These are phyloP conservation scores for Acrossocheilus fasciatus DNA, from an alignment of 2,797 vertebrate species.

Conservation along the genomic window DNA sequence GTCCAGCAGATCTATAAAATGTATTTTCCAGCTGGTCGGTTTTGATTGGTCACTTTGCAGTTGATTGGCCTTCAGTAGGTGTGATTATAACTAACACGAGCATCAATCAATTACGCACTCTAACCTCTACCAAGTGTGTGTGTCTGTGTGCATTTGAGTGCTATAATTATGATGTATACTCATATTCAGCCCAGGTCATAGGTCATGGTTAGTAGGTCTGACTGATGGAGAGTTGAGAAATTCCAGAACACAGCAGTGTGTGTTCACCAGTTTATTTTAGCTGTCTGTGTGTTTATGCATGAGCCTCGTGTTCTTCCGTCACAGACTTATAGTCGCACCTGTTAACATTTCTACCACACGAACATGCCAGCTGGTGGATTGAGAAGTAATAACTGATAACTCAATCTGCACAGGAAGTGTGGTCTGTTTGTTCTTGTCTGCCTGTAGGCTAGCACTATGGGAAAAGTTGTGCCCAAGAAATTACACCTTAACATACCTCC, in stretches of 20 bases:
- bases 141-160: conserved; percentile 31
- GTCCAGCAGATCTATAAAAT: not conserved
- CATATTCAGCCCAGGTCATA: conserved; percentile 49
- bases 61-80: not conserved
- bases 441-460: conserved; percentile 64
- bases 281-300: conserved; percentile 48
- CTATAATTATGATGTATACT: conserved; percentile 62
- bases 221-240: conserved; percentile 51
- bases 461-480: conserved; percentile 73
- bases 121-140: not conserved
- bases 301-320: conserved; percentile 13
- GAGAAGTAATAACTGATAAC: conserved; percentile 81
- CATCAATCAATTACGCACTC: not conserved
- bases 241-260: conserved; percentile 51
- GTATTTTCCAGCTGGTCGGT: not conserved
- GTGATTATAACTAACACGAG: not conserved
- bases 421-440: conserved; percentile 71
- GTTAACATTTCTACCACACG: conserved; percentile 40
- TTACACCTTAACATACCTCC: conserved; percentile 58
- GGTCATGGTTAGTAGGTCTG: conserved; percentile 50
- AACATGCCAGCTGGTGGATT: conserved; percentile 67
- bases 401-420: conserved; percentile 83
- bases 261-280: conserved; percentile 55
- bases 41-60: conserved; percentile 10
- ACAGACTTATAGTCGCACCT: conserved; percentile 28